These are phyloP conservation scores for Phenganax stokvisi DNA, from an alignment of 92 coral and sea anemone species.

Conservation along the genomic window DNA sequence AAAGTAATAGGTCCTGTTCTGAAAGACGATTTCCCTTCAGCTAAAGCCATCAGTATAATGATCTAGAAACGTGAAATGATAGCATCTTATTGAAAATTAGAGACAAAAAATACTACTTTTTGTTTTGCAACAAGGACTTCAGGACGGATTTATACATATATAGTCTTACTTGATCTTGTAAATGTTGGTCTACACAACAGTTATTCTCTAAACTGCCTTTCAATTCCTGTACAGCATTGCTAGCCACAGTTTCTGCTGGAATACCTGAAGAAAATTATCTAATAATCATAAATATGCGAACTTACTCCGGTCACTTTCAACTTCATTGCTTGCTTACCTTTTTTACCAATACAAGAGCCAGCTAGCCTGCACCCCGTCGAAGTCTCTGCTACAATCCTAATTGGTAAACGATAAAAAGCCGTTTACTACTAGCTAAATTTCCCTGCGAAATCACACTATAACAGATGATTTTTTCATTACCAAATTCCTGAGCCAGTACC, in stretches of 20 bases:
- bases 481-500: constrained; percentile 81
- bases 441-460: neutral
- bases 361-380: constrained; percentile 81
- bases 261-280: constrained; percentile 53
- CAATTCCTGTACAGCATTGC: constrained; percentile 75
- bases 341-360: constrained; percentile 82
- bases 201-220: constrained; percentile 57
- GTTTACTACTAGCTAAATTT: too few relatives aligned
- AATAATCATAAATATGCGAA: neutral
- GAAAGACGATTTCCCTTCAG: constrained; percentile 75
- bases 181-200: constrained; percentile 84
- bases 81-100: neutral
- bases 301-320: too few relatives aligned
- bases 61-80: constrained; percentile 44
- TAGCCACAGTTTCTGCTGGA: constrained; percentile 76
- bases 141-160: neutral
- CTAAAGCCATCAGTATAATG: constrained; percentile 91
- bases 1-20: constrained; percentile 83
- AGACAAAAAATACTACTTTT: neutral
- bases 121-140: neutral
- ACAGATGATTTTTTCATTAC: constrained; percentile 14
- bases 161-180: constrained; percentile 78
- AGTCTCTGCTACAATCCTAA: constrained; percentile 79
- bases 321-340: constrained; percentile 41
- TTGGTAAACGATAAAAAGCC: neutral